Conservation (phyloP, 2,113 vertebrate species). For the Microcebus griseorufus region DNA sequence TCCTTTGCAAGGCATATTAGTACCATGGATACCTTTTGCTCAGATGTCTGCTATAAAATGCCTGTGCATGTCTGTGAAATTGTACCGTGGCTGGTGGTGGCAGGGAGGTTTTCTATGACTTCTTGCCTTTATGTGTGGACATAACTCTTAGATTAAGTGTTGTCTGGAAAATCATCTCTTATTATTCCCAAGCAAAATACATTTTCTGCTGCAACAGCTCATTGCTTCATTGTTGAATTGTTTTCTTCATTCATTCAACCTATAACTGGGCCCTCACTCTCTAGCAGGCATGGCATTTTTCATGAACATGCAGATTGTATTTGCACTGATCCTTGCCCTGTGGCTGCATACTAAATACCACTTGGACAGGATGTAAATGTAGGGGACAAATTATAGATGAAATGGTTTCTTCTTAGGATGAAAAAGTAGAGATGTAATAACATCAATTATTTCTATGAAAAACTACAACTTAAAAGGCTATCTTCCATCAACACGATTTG, state of each 20-base stretch:
- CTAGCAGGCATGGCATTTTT: background rate
- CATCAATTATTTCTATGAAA: constrained; percentile 54
- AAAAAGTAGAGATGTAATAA: background rate
- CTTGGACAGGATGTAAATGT: constrained; percentile 7
- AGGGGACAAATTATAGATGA: background rate
- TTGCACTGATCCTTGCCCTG: background rate
- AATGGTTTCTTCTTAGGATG: background rate
- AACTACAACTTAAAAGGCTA: background rate
- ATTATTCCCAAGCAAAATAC: background rate
- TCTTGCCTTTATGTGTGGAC: background rate
- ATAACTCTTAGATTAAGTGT: background rate
- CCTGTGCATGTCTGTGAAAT: background rate
- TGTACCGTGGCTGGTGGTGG: background rate
- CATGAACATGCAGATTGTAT: background rate
- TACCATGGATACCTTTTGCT: background rate
- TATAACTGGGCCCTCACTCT: background rate
- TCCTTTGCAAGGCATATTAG: background rate
- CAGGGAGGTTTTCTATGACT: background rate
- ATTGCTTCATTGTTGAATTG: background rate
- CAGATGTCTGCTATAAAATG: background rate
- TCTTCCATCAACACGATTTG: constrained; percentile 34
- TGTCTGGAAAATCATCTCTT: constrained; percentile 22
- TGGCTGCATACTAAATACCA: background rate
- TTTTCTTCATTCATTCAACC: background rate
- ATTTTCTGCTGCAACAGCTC: background rate